A percentile compares a stretch with the other conserved stretches of the same genome.
Evolutionary conservation across 2,888 invertebrate genomes (phyloP).

Genomic region (Campoplex capitator): DNA sequence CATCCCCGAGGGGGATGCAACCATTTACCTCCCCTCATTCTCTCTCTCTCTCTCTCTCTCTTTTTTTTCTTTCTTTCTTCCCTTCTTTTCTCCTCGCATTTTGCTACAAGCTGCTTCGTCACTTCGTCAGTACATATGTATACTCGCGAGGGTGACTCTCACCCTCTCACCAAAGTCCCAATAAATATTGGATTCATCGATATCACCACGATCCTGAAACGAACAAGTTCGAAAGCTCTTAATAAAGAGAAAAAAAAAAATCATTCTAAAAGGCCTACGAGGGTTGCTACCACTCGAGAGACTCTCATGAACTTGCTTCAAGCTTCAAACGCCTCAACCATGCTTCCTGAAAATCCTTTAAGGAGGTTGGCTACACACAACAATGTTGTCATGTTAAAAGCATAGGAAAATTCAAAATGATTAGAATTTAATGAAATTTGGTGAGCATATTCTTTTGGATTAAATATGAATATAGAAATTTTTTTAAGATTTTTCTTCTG

Average conservation of each 20-base stretch:
- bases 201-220: not conserved
- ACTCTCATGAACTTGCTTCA: constrained; percentile 46
- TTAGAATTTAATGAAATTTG: no score
- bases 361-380: no score
- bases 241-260: not conserved
- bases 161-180: constrained; percentile 46
- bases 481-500: no score
- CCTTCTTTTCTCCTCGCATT: not conserved
- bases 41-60: not conserved
- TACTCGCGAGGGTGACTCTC: not conserved
- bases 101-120: constrained; percentile 27
- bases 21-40: constrained; percentile 8
- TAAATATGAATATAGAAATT: no score
- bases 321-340: not conserved
- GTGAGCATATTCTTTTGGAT: no score
- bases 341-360: constrained; percentile 9
- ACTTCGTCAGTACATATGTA: constrained; percentile 3
- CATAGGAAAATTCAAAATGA: no score
- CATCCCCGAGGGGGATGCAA: constrained; percentile 47
- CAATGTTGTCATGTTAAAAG: no score
- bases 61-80: not conserved
- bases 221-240: not conserved
- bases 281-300: constrained; percentile 31
- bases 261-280: not conserved
- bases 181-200: constrained; percentile 65